A percentile compares a stretch with the other conserved stretches of the same genome.
Conservation (phyloP, 1,140 invertebrate species). For the Chymomyza costata region DNA sequence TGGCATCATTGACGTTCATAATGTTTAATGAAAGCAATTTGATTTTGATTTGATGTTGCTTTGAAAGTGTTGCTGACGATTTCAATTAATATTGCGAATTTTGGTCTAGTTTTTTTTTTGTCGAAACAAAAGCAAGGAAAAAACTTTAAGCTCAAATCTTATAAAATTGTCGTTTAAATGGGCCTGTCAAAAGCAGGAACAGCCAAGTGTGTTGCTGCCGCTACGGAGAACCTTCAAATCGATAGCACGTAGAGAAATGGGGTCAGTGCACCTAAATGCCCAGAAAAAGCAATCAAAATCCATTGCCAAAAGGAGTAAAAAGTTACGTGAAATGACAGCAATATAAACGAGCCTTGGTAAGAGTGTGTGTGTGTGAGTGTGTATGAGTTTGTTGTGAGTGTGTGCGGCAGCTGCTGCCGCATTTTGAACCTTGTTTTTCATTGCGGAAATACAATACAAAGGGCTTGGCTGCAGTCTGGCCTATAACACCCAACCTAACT, state of each 20-base stretch:
- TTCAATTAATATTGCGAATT: slow-evolving; percentile 36
- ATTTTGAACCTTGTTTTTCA: slow-evolving; percentile 6
- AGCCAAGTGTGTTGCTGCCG: too few species aligned
- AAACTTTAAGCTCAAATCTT: too few species aligned
- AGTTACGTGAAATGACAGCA: slow-evolving; percentile 14
- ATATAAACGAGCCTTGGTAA: slow-evolving; percentile 17
- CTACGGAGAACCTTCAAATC: slow-evolving; percentile 40
- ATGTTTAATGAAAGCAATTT: slow-evolving; percentile 47
- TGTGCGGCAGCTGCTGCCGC: slow-evolving; percentile 3
- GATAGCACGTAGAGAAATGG: slow-evolving; percentile 66
- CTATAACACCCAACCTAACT: slow-evolving; percentile 4
- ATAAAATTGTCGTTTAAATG: too few species aligned
- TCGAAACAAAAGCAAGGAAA: too few species aligned
- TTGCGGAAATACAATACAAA: slow-evolving; percentile 32
- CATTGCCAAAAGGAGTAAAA: slow-evolving; percentile 59
- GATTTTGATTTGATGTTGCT: slow-evolving; percentile 32
- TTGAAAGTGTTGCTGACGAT: slow-evolving; percentile 16
- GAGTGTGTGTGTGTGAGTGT: background rate
- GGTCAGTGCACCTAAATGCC: slow-evolving; percentile 66
- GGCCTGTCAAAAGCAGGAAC: too few species aligned
- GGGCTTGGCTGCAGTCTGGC: slow-evolving; percentile 8
- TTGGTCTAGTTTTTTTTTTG: too few species aligned
- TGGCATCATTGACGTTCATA: slow-evolving; percentile 6
- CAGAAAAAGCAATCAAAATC: slow-evolving; percentile 67
- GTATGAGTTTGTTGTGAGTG: slow-evolving; percentile 10